These are phyloP conservation scores for Sciurus vulgaris DNA, from an alignment of 2,797 vertebrate genomes.

Conservation along the genomic window DNA sequence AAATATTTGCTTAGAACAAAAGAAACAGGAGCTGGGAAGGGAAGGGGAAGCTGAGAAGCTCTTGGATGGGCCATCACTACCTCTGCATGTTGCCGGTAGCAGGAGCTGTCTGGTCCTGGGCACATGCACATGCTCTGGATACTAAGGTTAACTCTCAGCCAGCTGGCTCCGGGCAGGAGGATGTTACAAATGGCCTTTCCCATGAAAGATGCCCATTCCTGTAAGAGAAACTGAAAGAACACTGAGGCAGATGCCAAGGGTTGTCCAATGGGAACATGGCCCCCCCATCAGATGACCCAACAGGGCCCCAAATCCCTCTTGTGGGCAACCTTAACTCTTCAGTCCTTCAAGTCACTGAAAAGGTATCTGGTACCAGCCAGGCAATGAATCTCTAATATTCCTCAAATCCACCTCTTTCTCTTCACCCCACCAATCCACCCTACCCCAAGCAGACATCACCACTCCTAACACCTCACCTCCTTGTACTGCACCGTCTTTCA, in stretches of 20 bases:
- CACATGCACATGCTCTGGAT: accelerated
- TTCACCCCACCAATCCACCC: not conserved
- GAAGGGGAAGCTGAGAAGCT: not conserved
- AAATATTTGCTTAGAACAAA: slow-evolving; percentile 27
- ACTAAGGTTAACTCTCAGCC: not conserved
- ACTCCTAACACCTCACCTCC: too few species aligned
- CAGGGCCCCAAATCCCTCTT: not conserved
- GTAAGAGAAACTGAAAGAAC: not conserved
- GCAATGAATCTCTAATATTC: not conserved
- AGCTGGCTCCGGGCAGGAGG: not conserved
- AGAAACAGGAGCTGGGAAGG: not conserved
- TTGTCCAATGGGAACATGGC: not conserved
- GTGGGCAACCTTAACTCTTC: not conserved
- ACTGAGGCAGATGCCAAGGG: not conserved
- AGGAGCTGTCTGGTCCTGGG: not conserved
- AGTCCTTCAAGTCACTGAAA: not conserved
- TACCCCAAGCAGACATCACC: accelerated
- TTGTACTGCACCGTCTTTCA: not conserved
- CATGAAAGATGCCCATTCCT: not conserved
- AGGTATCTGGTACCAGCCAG: not conserved
- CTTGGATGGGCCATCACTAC: accelerated
- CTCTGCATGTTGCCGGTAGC: not conserved
- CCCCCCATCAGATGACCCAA: not conserved
- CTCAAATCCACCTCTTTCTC: not conserved
- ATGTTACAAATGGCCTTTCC: not conserved